Conservation (phyloP, 1,140 invertebrate genomes). For the Grapholita molesta region DNA sequence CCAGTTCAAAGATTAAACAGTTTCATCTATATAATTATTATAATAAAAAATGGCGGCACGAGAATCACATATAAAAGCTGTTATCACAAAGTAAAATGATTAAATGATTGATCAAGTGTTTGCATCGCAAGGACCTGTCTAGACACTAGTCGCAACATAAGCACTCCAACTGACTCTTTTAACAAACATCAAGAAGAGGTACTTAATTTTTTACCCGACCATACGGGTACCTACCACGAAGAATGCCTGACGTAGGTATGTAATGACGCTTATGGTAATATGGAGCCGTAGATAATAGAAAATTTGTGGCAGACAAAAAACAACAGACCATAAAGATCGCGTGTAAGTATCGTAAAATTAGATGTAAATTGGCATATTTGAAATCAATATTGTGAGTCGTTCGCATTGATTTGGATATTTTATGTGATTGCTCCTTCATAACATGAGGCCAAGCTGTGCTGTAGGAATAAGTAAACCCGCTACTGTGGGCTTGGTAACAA, state of each 20-base stretch:
- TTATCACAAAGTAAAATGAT: neutral
- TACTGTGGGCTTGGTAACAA: slow-evolving; percentile 36
- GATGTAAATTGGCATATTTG: slow-evolving; percentile 65
- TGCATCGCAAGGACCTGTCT: slow-evolving; percentile 10
- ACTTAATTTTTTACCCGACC: neutral
- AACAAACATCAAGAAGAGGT: neutral
- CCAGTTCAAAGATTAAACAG: too few species aligned
- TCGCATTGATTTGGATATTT: slow-evolving; percentile 55
- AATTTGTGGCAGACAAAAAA: slow-evolving; percentile 26
- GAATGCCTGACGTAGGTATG: slow-evolving; percentile 17
- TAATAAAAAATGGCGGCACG: too few species aligned
- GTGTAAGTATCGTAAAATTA: slow-evolving; percentile 30
- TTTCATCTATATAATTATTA: too few species aligned
- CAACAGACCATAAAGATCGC: slow-evolving; percentile 35
- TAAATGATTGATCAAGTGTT: neutral
- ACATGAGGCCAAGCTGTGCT: slow-evolving; percentile 34
- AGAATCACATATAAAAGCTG: too few species aligned
- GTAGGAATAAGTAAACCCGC: slow-evolving; percentile 25
- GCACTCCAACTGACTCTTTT: neutral
- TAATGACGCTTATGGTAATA: slow-evolving; percentile 17
- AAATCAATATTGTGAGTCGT: slow-evolving; percentile 52
- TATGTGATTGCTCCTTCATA: slow-evolving; percentile 50
- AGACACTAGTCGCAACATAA: neutral
- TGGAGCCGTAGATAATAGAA: slow-evolving; percentile 21
- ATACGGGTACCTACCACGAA: neutral